Percentiles rank a stretch among this genome's conserved stretches.
Evolutionary conservation across 1,140 invertebrate genomes (phyloP).

Genomic region (Sycophila sp.): DNA sequence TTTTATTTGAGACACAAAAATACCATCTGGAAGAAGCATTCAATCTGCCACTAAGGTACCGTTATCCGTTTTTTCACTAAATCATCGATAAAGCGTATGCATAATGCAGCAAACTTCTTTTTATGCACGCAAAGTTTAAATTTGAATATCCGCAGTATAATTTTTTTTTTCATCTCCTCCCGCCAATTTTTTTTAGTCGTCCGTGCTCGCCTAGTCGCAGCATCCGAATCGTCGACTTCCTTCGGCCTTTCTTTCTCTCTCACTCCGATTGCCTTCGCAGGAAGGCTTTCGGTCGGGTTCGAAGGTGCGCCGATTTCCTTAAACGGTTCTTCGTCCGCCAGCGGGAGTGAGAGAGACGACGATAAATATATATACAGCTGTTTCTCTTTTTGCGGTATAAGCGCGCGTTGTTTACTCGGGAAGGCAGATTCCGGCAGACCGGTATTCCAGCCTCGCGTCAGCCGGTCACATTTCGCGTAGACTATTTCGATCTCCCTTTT

Average conservation of each 20-base stretch:
- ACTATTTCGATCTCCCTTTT: neutral
- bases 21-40: too few relatives aligned
- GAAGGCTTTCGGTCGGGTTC: too few relatives aligned
- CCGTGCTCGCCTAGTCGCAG: neutral
- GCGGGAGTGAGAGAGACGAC: neutral
- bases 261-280: neutral
- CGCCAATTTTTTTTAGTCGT: neutral
- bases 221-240: neutral
- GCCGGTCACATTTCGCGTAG: neutral
- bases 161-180: too few relatives aligned
- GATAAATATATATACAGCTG: too few relatives aligned
- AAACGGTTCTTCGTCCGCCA: neutral
- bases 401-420: neutral
- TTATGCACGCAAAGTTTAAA: too few relatives aligned
- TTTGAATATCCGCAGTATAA: too few relatives aligned
- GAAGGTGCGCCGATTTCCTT: slow-evolving; percentile 19
- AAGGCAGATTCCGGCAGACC: slow-evolving; percentile 12
- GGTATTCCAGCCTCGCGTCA: neutral
- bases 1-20: too few relatives aligned
- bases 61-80: too few relatives aligned
- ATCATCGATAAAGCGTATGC: too few relatives aligned
- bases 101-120: too few relatives aligned
- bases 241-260: neutral
- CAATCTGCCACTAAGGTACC: too few relatives aligned
- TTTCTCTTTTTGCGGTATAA: neutral